Evolutionary conservation across 2,888 invertebrate genomes (phyloP).

Genomic region (Megaustenia siamemsis): DNA sequence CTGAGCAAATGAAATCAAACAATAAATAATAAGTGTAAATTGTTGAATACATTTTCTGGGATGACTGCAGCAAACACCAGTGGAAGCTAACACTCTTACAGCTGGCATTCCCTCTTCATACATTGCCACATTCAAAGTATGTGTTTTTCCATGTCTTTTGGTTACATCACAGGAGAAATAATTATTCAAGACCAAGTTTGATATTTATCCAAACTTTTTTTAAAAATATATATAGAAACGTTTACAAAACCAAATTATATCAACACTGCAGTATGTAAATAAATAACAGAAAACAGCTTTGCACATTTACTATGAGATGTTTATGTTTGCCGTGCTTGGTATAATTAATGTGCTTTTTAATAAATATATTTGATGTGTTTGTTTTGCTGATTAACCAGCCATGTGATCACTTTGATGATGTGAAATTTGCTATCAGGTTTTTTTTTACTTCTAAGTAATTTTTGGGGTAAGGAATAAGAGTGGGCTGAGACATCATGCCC

Average conservation of each 20-base stretch:
- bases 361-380: too few relatives aligned
- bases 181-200: background rate
- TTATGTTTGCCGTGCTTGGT: background rate
- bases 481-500: background rate
- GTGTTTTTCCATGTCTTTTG: background rate
- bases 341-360: background rate
- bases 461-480: background rate
- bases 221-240: background rate
- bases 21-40: background rate
- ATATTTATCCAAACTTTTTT: background rate
- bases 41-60: background rate
- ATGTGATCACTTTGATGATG: background rate
- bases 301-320: background rate
- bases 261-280: background rate
- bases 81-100: constrained; percentile 13
- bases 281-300: background rate
- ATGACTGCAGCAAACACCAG: background rate
- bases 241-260: background rate
- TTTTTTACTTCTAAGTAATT: background rate
- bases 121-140: constrained; percentile 19
- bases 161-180: background rate
- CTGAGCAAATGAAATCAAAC: constrained; percentile 39
- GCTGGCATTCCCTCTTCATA: constrained; percentile 43
- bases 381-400: background rate
- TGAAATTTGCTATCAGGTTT: background rate